Evolutionary conservation across 2,888 invertebrate species (phyloP), one percentile per base, ranked within the genome.

Genomic region (Dryobotodes eremita): DNA sequence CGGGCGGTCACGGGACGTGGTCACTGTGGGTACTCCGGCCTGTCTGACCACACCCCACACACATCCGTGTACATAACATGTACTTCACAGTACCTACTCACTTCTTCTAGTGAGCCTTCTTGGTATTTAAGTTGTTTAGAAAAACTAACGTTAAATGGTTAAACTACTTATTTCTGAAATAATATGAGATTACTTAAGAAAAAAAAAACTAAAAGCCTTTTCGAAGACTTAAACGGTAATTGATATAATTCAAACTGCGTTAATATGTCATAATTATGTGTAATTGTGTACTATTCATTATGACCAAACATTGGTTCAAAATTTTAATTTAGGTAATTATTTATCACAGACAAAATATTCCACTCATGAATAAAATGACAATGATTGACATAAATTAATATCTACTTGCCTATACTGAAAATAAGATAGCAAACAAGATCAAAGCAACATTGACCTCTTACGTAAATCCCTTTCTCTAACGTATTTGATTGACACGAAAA

Each of bases 1-100:
- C 89, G 85, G 78, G 48, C 62, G 80, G 86, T 86, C 89, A 90
- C 83, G 89, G 86, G 78, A 71, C 66, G 73, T 64, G 68, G 71
- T 72, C 75, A 71, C 76, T 55, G 74, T 68, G 69, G 72, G 71
- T 71, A 62, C 77, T 66, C 65, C 65, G 50, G 50, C 70, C 50
- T 75, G 31, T 61, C 72, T 62, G 78, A 84, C 84, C 84, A 86
- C 86, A 83, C 84, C 86, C 59, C 26, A n/a, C 59, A 53, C 8
- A 82, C 75, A 83, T 86, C 86, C 83, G 83, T 68, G 59, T 84
- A 79, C 59, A 84, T 64, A 76, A 71, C 57, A 53, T 71, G n/a
- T 62, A 59, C 13, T 48, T 59, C 59, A 3, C 36, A 77, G n/a
- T 55, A 73, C 64, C 15, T 85, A 71, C 26, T 36, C 17, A 46